Percentiles rank a stretch among this genome's conserved stretches.
Evolutionary conservation across 1,140 invertebrate species (phyloP).

Genomic region (Saxidomus purpurata): DNA sequence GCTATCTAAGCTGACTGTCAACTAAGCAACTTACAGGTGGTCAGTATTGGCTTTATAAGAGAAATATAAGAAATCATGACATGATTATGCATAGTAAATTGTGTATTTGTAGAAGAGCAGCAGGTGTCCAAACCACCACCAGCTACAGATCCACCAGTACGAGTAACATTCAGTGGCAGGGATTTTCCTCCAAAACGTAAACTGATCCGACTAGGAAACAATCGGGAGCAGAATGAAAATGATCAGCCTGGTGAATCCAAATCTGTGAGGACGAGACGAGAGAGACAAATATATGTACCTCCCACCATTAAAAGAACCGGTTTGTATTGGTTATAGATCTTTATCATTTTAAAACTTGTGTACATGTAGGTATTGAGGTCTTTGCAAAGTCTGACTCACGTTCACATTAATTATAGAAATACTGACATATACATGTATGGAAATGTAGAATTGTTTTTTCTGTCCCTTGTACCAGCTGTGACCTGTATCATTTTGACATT

Average conservation of each 20-base stretch:
- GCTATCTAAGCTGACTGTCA: too few species aligned
- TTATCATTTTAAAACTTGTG: background rate
- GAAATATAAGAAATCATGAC: too few species aligned
- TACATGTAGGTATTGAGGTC: too few species aligned
- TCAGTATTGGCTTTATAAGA: too few species aligned
- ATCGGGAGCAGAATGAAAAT: constrained; percentile 42
- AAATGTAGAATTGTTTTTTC: too few species aligned
- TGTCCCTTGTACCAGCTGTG: too few species aligned
- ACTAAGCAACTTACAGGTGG: too few species aligned
- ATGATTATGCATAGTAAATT: too few species aligned
- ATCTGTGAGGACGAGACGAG: constrained; percentile 38
- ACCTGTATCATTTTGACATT: too few species aligned
- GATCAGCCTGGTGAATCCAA: background rate
- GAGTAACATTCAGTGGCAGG: constrained; percentile 46
- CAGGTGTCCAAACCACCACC: background rate
- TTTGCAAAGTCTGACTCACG: too few species aligned
- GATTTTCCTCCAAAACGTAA: constrained; percentile 31
- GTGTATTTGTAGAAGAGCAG: constrained; percentile 5
- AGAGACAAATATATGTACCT: constrained; percentile 71
- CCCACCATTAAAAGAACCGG: constrained; percentile 69
- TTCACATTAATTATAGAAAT: too few species aligned
- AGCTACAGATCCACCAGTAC: constrained; percentile 8
- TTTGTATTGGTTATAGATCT: constrained; percentile 18
- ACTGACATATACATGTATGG: too few species aligned
- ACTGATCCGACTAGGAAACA: constrained; percentile 21